Evolutionary conservation across 2,797 vertebrate species (phyloP), one percentile per base, ranked within the genome.

Genomic region (Sebastes oblongus): DNA sequence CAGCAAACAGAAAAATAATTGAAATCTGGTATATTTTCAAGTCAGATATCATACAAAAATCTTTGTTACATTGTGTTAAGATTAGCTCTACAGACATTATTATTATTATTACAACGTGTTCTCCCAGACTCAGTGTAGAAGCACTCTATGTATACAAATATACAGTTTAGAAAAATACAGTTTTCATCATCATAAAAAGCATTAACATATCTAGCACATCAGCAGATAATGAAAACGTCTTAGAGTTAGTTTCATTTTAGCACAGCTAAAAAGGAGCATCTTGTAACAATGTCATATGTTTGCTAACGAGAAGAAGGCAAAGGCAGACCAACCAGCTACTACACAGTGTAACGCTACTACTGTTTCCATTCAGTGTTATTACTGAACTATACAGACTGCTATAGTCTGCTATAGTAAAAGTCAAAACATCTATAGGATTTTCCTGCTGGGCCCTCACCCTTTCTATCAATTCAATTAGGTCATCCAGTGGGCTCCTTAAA

Each of bases 101-200:
- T 55, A 55, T 67, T 55, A 62, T 67, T 59, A 66, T 72, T 52
- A 72, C 36, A 70, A 32, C 4, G 46, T 77, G 69, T 73, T 74
- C 66, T 78, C 36, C 39, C 54, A 73, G 39, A 71, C 59, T 72
- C 66, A 62, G 82, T 86, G 67, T 86, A 79, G 66, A 92, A 91
- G 92, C 69, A 68, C 68, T 78, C 65, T 70, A 75, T 25, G 72
- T 73, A 66, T 76, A 79, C 65, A 85, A 80, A 77, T 79, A 79
- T 52, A 86, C 61, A 84, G 36, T 65, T 76, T 89, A 87, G 73
- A 92, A 91, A 91, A 91, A 90, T 87, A 89, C 66, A 62, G 55
- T 61, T 11, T 60, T 72, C 24, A 54, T 36, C 5, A 16, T 72
- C 34, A 60, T 69, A 69, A 85, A 86, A 88, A 85, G 36, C 71